phyloP scores from a whole-genome alignment of 2,113 vertebrate species.

The human (Homo sapiens) region GRCh38 chr12:91891501-91892000 shows the following conservation, averaged over 20 bases:
- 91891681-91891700: background rate
- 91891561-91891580: background rate
- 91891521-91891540: background rate
- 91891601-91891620: background rate
- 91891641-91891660: background rate
- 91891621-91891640: background rate
- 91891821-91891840: background rate
- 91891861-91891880: background rate
- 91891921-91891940: slow-evolving; percentile 15
- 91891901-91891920: background rate
- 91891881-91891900: background rate
- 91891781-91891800: background rate
- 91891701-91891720: background rate
- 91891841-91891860: background rate
- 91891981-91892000: background rate
- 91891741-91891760: background rate
- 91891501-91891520: background rate
- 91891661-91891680: background rate
- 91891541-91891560: accelerated
- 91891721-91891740: background rate
- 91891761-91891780: background rate
- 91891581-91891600: background rate
- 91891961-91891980: background rate
- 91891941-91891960: slow-evolving; percentile 13
- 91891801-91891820: background rate